Conservation (phyloP, 2,797 vertebrate species). For the Falco naumanni region DNA sequence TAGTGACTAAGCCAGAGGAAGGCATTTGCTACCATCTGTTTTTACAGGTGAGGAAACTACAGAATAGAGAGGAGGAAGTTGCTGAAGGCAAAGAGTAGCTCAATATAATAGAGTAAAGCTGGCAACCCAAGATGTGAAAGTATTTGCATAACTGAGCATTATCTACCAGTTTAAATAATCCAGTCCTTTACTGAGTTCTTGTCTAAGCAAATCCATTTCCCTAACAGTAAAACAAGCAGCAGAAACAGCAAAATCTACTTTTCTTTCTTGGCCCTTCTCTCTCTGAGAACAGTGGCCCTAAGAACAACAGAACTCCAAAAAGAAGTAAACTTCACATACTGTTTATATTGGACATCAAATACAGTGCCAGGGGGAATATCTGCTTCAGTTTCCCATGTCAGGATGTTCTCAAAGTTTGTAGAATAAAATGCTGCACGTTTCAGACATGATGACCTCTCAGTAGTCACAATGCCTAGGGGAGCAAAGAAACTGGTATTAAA, state of each 20-base stretch:
- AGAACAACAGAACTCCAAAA: neutral
- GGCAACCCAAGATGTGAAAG: neutral
- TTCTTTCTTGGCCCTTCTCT: neutral
- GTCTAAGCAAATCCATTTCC: neutral
- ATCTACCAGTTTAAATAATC: neutral
- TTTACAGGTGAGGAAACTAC: neutral
- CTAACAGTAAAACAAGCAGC: neutral
- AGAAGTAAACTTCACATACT: constrained; percentile 36
- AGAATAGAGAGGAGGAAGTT: neutral
- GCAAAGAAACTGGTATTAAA: neutral
- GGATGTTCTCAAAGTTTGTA: constrained; percentile 79
- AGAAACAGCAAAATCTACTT: neutral
- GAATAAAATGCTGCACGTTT: constrained; percentile 68
- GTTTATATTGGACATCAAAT: constrained; percentile 77
- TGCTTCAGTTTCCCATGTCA: constrained; percentile 62
- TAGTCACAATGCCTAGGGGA: neutral
- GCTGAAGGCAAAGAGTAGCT: neutral
- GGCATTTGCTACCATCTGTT: neutral
- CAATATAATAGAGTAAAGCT: neutral
- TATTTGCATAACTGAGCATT: neutral
- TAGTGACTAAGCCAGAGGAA: neutral
- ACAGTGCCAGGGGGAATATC: constrained; percentile 15
- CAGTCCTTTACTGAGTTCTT: neutral
- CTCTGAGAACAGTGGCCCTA: neutral
- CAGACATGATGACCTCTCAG: constrained; percentile 42